Evolutionary conservation across 2,113 vertebrate species (phyloP), one percentile per base, ranked within the genome.

Genomic region (Mesocricetus auratus): DNA sequence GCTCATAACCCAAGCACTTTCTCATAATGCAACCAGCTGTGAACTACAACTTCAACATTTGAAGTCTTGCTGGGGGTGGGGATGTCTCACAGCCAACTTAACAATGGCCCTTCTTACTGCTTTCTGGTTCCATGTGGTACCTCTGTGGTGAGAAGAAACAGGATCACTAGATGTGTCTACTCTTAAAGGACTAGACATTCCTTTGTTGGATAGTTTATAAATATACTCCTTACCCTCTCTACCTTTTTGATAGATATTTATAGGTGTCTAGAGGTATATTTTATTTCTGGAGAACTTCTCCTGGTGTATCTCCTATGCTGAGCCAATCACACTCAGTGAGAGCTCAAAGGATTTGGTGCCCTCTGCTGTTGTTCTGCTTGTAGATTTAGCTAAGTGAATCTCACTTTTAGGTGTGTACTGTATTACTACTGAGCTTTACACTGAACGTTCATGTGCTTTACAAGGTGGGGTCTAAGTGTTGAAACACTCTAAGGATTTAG

Each of bases 261-360:
- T 13, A 36, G 39, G 45, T 47, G 15, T 39, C 15, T 5, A 26
- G 19, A 81, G 21, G 13, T 86, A 4, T 21, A 47, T 8, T 16
- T 26, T 15, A 77, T 62, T 82, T 31, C 10, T 36, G 66, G 73
- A 93, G 24, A 33, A 19, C 1, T 64, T 50, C 33, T 19, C 19
- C 29, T 0, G 5, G 22, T 5, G 4, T 5, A 7, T 29, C 5
- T 24, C 4, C 5, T 22, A 1, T 56, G 9, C 15, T 22, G 75
- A 83, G 31, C 31, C 62, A 26, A 53, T 60, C 16, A 58, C 2
- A 66, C 24, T 89, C 16, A 78, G 73, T 16, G 21, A 69, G 26
- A 87, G 1, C 26, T 39, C 0, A 0, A 64, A 29, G 68, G 50
- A 83, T 88, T 83, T 22, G 36, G 22, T 68, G 21, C 3, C 22